Percentiles rank a stretch among this genome's conserved stretches.
Conservation (phyloP, 2,797 vertebrate species). For the Peromyscus melanophrys region DNA sequence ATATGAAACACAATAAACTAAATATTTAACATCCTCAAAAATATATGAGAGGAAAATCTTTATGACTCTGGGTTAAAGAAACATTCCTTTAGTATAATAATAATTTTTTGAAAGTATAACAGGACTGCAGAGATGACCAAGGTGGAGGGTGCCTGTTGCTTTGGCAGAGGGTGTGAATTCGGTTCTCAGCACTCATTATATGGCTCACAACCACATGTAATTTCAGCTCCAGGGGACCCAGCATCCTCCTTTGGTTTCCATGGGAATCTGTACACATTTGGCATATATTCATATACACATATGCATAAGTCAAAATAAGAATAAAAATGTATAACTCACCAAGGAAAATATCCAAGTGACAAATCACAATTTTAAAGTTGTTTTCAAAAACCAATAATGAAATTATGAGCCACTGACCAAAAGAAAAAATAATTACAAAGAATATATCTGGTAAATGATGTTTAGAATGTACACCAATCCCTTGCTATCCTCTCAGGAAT, state of each 20-base stretch:
- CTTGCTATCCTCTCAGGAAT: not conserved
- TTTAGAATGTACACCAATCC: not conserved
- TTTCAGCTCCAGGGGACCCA: not conserved
- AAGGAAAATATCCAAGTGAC: not conserved
- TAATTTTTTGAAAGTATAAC: not conserved
- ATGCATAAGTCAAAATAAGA: not conserved
- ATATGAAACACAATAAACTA: constrained; percentile 4
- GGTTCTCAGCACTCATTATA: not conserved
- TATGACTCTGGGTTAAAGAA: not conserved
- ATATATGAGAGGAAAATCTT: constrained; percentile 4
- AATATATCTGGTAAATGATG: not conserved
- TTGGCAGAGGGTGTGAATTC: not conserved
- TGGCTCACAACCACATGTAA: not conserved
- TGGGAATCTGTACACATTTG: not conserved
- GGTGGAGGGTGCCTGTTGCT: not conserved
- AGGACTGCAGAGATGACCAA: not conserved
- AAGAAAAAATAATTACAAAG: not conserved
- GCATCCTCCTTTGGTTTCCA: not conserved
- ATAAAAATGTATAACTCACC: not conserved
- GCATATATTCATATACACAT: not conserved
- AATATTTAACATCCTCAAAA: not conserved
- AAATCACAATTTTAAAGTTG: not conserved
- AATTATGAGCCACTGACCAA: not conserved
- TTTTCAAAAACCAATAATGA: constrained; percentile 5
- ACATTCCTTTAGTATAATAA: not conserved